Conservation (phyloP, 2,888 invertebrate genomes). For the Troglohyphantes excavatus region DNA sequence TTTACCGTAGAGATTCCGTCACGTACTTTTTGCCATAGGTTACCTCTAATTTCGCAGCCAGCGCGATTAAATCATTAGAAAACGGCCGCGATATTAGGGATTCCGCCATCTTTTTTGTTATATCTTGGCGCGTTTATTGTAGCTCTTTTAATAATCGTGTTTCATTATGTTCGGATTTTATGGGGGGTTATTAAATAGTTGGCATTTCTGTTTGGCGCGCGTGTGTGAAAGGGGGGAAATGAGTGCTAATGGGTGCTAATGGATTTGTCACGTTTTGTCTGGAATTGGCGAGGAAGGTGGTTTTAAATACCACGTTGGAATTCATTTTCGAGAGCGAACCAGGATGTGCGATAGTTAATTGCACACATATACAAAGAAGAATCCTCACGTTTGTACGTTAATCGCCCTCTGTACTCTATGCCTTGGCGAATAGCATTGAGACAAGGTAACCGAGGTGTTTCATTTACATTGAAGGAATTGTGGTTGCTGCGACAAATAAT, state of each 20-base stretch:
- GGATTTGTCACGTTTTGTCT: slow-evolving; percentile 54
- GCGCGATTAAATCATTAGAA: slow-evolving; percentile 74
- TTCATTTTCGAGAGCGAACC: neutral
- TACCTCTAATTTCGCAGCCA: slow-evolving; percentile 56
- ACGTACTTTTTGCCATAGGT: slow-evolving; percentile 71
- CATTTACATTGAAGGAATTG: too few relatives aligned
- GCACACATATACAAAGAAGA: neutral
- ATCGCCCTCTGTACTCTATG: neutral
- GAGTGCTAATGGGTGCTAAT: slow-evolving; percentile 39
- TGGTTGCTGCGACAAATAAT: too few relatives aligned
- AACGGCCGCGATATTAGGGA: slow-evolving; percentile 10
- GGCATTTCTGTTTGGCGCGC: neutral
- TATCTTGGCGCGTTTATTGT: neutral
- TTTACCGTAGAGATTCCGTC: slow-evolving; percentile 38
- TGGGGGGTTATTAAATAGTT: slow-evolving; percentile 2
- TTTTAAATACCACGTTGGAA: neutral
- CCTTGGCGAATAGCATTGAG: too few relatives aligned
- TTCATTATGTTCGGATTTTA: neutral
- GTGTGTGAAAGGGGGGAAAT: slow-evolving; percentile 21
- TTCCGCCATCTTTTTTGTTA: neutral
- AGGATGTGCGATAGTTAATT: neutral
- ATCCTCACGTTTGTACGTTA: neutral
- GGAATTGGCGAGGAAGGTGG: neutral
- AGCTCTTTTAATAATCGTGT: slow-evolving; percentile 29
- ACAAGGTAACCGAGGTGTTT: too few relatives aligned